Evolutionary conservation across 2,113 vertebrate genomes (phyloP), one percentile per base, ranked within the genome.

Genomic region (Periophthalmodon schlosseri): DNA sequence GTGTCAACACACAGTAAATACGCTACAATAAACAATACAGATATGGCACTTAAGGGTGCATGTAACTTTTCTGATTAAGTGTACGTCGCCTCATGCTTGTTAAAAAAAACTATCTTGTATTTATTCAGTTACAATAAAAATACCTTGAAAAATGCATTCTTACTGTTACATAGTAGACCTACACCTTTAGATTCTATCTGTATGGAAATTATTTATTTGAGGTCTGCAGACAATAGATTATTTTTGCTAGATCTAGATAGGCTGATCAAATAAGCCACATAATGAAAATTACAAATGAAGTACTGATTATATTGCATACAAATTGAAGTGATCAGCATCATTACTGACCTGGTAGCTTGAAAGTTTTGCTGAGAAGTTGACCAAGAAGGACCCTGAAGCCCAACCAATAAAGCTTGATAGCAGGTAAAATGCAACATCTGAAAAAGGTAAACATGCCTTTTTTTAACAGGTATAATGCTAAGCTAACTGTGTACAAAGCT

Each of bases 291-390:
- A 39, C 9, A 7, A 39, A 2, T 39, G 6, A 39, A 39, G 6
- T 39, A 39, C 6, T 10, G 8, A 10, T 28, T 28, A 0, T 10
- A 44, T 44, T 44, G 7, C 7, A 10, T n/a, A 21, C 20, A 56
- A n/a, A 21, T 56, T 18, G 47, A 14, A 24, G 7, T 2, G 20
- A 8, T 46, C 4, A 5, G 44, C 4, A 4, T 65, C 16, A 13
- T 2, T 2, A 92, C 90, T 47, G 34, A 92, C 92, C 92, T 92
- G 91, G 84, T 47, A 90, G 50, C 39, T 44, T 74, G 61, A 91
- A 77, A 2, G 79, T 39, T 73, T 49, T 77, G 76, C 76, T 80
- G 71, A 86, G 52, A 74, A 93, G 82, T 74, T 93, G 92, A 21
- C 56, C 28, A 64, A 92, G 39, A 56, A 93, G 56, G 10, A 89